Conservation (phyloP, 2,888 invertebrate genomes). For the Napeogenes inachia region DNA sequence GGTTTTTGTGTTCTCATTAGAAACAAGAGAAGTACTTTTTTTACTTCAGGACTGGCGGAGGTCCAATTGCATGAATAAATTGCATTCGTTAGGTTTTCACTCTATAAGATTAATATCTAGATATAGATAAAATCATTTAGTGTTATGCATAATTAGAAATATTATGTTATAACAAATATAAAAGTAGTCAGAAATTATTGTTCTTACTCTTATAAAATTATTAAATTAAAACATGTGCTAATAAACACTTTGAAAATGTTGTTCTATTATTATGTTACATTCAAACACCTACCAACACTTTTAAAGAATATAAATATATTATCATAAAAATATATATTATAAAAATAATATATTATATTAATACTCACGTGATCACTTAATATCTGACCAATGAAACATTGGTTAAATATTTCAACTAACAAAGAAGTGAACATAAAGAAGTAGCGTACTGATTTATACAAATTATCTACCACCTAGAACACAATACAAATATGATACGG, state of each 20-base stretch:
- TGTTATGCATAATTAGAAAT: too few species aligned
- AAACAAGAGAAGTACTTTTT: conserved; percentile 51
- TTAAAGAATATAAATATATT: too few species aligned
- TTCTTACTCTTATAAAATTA: too few species aligned
- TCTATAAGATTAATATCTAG: conserved; percentile 42
- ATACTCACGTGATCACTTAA: conserved; percentile 58
- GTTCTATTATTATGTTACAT: too few species aligned
- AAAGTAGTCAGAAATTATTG: too few species aligned
- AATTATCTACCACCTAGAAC: conserved; percentile 56
- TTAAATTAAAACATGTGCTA: too few species aligned
- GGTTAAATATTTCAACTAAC: conserved; percentile 51
- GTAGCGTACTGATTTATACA: conserved; percentile 56
- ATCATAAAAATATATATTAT: too few species aligned
- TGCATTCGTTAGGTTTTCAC: conserved; percentile 45
- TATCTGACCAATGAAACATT: conserved; percentile 62
- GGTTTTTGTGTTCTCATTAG: conserved; percentile 58
- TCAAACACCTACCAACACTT: too few species aligned
- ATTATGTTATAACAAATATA: too few species aligned
- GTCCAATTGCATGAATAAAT: conserved; percentile 60
- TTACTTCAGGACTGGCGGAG: conserved; percentile 47
- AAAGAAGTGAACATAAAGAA: conserved; percentile 59
- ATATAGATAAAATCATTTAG: too few species aligned
- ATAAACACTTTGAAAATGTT: too few species aligned
- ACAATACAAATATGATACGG: conserved; percentile 6
- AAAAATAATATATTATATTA: neutral